Conservation (phyloP, 2,113 vertebrate genomes). For the Orycteropus afer region DNA sequence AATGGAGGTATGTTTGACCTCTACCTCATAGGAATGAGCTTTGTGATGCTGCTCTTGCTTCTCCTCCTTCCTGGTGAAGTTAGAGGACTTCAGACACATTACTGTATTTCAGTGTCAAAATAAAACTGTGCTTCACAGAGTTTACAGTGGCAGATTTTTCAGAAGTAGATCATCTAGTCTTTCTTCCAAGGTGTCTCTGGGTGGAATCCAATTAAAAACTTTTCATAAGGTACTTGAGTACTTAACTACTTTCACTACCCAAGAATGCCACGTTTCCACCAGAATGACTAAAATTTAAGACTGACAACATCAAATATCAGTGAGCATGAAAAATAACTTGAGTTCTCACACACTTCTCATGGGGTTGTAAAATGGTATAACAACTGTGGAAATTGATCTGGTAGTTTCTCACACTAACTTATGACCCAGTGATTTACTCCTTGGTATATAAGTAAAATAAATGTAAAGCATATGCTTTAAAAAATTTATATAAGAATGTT, state of each 20-base stretch:
- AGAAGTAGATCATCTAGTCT: no score
- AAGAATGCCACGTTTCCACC: not conserved
- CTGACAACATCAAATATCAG: not conserved
- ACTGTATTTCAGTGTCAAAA: no score
- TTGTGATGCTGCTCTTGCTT: no score
- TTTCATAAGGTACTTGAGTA: no score
- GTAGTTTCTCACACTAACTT: not conserved
- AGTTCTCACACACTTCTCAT: not conserved
- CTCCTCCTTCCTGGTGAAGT: no score
- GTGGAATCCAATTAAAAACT: no score
- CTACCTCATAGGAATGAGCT: no score
- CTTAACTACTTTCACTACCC: not conserved
- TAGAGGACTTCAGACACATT: no score
- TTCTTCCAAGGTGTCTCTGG: no score
- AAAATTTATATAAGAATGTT: not conserved
- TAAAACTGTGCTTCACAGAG: no score
- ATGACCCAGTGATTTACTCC: not conserved
- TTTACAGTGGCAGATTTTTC: no score
- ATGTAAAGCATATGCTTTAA: conserved; percentile 5
- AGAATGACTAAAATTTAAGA: not conserved
- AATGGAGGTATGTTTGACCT: no score
- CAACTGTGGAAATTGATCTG: not conserved
- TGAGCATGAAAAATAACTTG: not conserved
- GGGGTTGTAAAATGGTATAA: not conserved
- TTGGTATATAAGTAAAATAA: not conserved